Percentiles rank a stretch among this genome's conserved stretches.
phyloP scores from a whole-genome alignment of 1,140 invertebrate genomes.

The Drosophila setifemur region DNA sequence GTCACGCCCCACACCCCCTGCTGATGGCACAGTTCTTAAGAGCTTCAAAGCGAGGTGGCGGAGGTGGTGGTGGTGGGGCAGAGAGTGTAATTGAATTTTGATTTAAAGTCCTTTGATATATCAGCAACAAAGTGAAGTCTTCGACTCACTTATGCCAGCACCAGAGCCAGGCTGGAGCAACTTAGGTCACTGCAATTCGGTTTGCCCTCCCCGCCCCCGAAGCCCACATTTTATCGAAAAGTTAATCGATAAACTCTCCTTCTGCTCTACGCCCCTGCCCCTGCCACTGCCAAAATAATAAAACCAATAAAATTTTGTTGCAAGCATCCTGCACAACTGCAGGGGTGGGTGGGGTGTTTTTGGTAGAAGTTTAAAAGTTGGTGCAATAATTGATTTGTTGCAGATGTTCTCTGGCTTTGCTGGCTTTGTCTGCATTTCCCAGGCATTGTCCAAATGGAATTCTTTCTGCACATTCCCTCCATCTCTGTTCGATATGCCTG shows the following conservation, averaged over 20 bases:
- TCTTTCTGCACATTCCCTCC: not conserved
- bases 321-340: conserved; percentile 22
- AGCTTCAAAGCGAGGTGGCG: conserved; percentile 35
- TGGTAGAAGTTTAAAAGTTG: conserved; percentile 56
- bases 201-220: not conserved
- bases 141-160: conserved; percentile 36
- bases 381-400: conserved; percentile 71
- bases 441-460: conserved; percentile 47
- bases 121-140: conserved; percentile 37
- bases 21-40: conserved; percentile 41
- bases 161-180: not conserved
- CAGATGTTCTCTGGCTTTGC: conserved; percentile 60
- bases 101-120: conserved; percentile 77
- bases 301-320: conserved; percentile 63
- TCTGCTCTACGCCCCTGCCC: no score
- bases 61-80: no score
- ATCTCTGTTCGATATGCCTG: not conserved
- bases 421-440: conserved; percentile 42
- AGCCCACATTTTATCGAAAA: conserved; percentile 38
- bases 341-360: not conserved
- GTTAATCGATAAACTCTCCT: conserved; percentile 58
- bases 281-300: not conserved
- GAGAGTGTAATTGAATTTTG: conserved; percentile 74
- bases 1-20: not conserved
- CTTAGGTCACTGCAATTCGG: conserved; percentile 30